Conservation (phyloP, 2,797 vertebrate species). For the Aulostomus chinensis region DNA sequence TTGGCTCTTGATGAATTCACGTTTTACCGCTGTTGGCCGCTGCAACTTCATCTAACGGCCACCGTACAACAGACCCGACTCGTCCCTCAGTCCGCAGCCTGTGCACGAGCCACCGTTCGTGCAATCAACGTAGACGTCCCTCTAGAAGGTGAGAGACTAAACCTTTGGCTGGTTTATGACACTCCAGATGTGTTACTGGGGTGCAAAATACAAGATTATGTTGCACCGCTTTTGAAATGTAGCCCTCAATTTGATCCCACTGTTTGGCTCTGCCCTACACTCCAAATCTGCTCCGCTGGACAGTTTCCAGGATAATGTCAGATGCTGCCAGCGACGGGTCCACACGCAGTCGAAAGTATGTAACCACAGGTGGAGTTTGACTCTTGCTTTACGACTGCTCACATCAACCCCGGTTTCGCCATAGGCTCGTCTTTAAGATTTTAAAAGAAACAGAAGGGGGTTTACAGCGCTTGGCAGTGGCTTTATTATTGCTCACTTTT, state of each 20-base stretch:
- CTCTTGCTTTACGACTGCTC: conserved; percentile 55
- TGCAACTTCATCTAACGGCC: too few relatives aligned
- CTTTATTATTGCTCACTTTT: conserved; percentile 52
- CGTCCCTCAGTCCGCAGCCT: background rate
- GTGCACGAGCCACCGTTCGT: background rate
- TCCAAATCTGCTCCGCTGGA: conserved; percentile 51
- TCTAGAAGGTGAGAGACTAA: conserved; percentile 1
- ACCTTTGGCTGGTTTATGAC: conserved; percentile 46
- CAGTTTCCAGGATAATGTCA: conserved; percentile 61
- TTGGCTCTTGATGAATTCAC: too few relatives aligned
- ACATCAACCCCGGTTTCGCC: conserved; percentile 43
- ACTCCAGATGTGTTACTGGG: conserved; percentile 47
- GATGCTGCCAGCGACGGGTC: conserved; percentile 50
- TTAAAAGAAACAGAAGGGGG: conserved; percentile 49
- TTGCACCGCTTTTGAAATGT: conserved; percentile 52
- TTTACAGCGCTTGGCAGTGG: conserved; percentile 53
- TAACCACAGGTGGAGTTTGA: conserved; percentile 71
- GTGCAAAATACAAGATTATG: conserved; percentile 54
- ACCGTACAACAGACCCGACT: too few relatives aligned
- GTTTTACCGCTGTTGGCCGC: too few relatives aligned
- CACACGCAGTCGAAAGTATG: conserved; percentile 51
- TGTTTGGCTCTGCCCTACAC: conserved; percentile 53
- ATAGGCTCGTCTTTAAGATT: conserved; percentile 47
- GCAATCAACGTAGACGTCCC: background rate
- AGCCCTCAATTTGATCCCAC: conserved; percentile 58